Conservation (phyloP, 2,113 vertebrate genomes). For the Thryonomys swinderianus region DNA sequence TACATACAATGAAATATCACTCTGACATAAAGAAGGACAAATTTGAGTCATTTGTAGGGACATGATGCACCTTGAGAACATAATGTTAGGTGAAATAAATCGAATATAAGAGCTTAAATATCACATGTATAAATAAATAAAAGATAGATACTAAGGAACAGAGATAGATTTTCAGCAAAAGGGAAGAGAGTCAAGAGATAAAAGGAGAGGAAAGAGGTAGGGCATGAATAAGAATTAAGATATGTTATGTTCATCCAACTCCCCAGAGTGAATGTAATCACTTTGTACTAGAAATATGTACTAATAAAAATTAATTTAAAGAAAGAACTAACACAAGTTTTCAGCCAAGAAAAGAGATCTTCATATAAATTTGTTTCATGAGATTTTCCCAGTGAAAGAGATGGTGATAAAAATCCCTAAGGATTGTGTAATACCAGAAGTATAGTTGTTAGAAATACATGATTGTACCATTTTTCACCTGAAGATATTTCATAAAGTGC, state of each 20-base stretch:
- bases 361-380: too few species aligned
- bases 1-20: background rate
- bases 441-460: background rate
- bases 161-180: background rate
- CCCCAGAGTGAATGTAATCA: background rate
- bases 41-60: background rate
- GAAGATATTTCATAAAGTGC: background rate
- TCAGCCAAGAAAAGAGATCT: too few species aligned
- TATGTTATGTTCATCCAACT: background rate
- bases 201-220: background rate
- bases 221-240: background rate
- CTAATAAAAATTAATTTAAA: background rate
- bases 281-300: background rate
- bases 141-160: background rate
- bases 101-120: background rate
- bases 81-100: background rate
- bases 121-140: background rate
- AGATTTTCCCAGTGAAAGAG: background rate
- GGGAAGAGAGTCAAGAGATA: background rate
- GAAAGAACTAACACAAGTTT: background rate
- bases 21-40: background rate
- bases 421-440: background rate
- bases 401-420: background rate
- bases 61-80: background rate
- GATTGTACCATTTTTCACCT: too few species aligned